Conservation (phyloP, 2,113 vertebrate species). For the Pterocles burchelli region DNA sequence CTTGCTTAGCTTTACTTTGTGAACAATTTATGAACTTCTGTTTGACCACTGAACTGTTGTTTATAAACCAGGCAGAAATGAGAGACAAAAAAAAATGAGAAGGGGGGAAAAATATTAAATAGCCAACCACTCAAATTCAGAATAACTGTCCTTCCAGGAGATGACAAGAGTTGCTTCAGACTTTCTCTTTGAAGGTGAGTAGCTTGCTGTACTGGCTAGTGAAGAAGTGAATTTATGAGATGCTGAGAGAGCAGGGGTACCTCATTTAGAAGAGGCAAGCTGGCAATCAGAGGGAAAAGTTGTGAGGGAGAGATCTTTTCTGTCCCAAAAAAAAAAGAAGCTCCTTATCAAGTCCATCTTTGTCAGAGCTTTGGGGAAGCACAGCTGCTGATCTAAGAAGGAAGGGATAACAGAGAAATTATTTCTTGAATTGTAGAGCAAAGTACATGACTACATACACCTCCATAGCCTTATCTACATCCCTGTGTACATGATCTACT, state of each 20-base stretch:
- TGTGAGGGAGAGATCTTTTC: neutral
- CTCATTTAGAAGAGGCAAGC: neutral
- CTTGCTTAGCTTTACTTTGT: neutral
- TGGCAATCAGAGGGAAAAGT: neutral
- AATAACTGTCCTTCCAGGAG: neutral
- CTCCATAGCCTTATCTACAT: neutral
- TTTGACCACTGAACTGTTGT: neutral
- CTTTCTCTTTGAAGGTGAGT: neutral
- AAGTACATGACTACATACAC: neutral
- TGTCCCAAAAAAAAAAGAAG: neutral
- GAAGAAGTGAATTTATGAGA: neutral
- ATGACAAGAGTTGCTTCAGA: slow-evolving; percentile 9
- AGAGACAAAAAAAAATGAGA: neutral
- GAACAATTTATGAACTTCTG: slow-evolving; percentile 11
- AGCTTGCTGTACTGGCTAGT: neutral
- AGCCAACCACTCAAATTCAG: neutral
- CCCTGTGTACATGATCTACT: neutral
- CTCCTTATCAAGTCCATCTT: neutral
- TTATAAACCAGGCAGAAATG: neutral
- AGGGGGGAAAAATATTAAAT: neutral
- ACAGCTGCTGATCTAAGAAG: neutral
- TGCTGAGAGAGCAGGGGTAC: neutral
- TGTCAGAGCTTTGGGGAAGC: neutral
- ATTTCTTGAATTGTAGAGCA: neutral
- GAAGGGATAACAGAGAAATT: neutral